Base-by-base conservation (phyloP, 2,797 vertebrate genomes). In the Phaenicophaeus curvirostris region DNA sequence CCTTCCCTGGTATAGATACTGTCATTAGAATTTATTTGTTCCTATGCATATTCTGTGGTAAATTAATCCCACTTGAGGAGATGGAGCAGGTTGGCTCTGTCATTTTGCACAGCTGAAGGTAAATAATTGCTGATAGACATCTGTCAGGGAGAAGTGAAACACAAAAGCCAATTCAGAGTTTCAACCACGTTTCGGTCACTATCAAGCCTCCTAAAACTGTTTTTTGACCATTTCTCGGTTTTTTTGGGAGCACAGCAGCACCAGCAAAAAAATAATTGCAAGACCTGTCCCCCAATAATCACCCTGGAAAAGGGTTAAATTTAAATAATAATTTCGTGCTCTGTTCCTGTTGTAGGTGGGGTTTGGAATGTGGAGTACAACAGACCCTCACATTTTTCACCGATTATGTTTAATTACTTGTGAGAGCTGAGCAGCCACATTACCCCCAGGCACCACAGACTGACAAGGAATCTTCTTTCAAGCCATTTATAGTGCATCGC, bases 361-460 rank as follows among this genome's bases (percentile, higher is more conserved):
- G 98, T 97, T 95, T 97, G 97, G 97, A 98, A 98, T 98, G 97
- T 35, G 2, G 95, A 95, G 94, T 74, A 96, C 95, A 95, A 73
- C 90, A 94, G 97, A 96, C 96, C 94, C 97, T 96, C 62, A 72
- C 98, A 97, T 98, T 98, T 98, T 97, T 97, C 94, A 79, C 95
- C 98, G 98, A 98, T 98, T 98, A 97, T 98, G 97, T 98, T 98
- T 98, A 98, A 98, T 98, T 98, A 97, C 98, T 98, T 95, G 85
- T 82, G 97, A 97, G 97, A 93, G 96, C 96, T 97, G 94, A 96
- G 94, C 73, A 94, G 96, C 97, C 93, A 82, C 86, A 18, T 65
- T 91, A 86, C 96, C 97, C 97, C 53, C 58, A 42, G 98, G 97
- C 96, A 63, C 90, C 30, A 67, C 39, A 89, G 96, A 90, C 97